Conservation (phyloP, 2,113 vertebrate genomes). For the Tichodroma muraria region DNA sequence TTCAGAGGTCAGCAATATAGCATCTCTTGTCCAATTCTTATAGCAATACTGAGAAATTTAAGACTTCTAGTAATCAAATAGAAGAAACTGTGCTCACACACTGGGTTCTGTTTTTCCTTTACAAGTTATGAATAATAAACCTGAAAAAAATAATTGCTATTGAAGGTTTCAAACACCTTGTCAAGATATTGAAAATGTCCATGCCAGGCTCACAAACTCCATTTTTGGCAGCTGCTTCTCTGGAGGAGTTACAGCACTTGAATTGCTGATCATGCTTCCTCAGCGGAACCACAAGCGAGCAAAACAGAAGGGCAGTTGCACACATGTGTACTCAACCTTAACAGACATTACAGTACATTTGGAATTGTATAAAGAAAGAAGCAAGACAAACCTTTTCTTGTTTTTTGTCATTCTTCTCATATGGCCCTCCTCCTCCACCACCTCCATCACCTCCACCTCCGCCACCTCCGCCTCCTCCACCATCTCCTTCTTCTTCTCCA, state of each 20-base stretch:
- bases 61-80: not conserved
- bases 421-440: slow-evolving; percentile 73
- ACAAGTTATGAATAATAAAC: not conserved
- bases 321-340: not conserved
- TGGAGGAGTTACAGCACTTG: not conserved
- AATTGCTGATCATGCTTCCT: not conserved
- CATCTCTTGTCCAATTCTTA: not conserved
- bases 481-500: slow-evolving; percentile 70
- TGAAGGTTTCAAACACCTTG: not conserved
- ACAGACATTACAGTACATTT: not conserved
- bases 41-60: not conserved
- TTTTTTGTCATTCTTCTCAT: slow-evolving; percentile 88
- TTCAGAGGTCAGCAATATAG: not conserved
- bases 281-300: not conserved
- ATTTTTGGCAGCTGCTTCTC: not conserved
- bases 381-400: slow-evolving; percentile 75
- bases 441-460: slow-evolving; percentile 68
- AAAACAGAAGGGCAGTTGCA: not conserved
- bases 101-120: not conserved
- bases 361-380: not conserved
- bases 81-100: not conserved
- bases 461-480: slow-evolving; percentile 67
- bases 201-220: not conserved
- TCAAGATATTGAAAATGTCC: not conserved
- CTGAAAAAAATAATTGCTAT: not conserved